Percentiles rank a stretch among this genome's conserved stretches.
phyloP scores from a whole-genome alignment of 2,888 invertebrate genomes.

The Chironomus riparius region DNA sequence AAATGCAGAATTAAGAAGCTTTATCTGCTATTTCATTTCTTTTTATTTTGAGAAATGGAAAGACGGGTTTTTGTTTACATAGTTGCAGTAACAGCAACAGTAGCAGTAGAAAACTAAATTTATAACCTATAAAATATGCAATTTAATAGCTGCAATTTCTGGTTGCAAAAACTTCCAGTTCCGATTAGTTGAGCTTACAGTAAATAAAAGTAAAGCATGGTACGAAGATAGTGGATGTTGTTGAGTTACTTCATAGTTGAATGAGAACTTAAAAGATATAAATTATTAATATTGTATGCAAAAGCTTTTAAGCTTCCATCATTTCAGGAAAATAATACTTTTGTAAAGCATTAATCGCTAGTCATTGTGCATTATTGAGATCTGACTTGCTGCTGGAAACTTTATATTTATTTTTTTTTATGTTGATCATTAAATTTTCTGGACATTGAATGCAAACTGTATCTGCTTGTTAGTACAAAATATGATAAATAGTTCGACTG shows the following conservation, averaged over 20 bases:
- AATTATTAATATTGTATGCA: not conserved
- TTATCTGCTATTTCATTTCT: too few relatives aligned
- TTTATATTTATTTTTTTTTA: too few relatives aligned
- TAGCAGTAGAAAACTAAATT: not conserved
- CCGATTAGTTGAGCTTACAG: not conserved
- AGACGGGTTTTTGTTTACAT: not conserved
- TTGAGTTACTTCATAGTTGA: not conserved
- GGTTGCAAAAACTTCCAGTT: not conserved
- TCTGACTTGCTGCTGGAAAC: too few relatives aligned
- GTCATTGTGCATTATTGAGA: too few relatives aligned
- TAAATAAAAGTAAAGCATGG: too few relatives aligned
- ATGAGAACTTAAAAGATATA: not conserved
- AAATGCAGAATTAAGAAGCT: too few relatives aligned
- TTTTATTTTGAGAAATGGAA: not conserved
- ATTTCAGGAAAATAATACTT: not conserved
- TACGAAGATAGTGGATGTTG: not conserved
- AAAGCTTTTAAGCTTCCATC: not conserved
- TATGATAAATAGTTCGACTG: too few relatives aligned
- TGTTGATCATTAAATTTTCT: too few relatives aligned
- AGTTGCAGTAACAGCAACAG: not conserved
- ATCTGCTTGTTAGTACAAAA: too few relatives aligned
- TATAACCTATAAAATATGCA: conserved; percentile 9
- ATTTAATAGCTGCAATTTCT: conserved; percentile 2
- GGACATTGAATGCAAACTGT: too few relatives aligned
- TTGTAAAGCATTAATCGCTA: not conserved